These are phyloP conservation scores for Sebastes wilsoni DNA, from an alignment of 2,797 vertebrate species.

Conservation along the genomic window DNA sequence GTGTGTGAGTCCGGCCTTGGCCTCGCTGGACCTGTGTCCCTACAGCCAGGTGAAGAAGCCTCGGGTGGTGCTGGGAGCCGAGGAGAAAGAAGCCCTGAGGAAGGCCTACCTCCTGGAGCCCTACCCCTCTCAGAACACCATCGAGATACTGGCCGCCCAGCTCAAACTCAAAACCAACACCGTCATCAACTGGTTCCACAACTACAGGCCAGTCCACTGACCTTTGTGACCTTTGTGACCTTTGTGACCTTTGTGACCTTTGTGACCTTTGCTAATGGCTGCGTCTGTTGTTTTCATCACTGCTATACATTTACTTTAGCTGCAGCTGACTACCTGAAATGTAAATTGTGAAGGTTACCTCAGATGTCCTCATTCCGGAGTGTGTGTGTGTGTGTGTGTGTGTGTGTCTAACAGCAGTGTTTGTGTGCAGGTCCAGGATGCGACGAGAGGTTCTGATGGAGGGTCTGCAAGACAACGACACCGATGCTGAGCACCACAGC, in stretches of 20 bases:
- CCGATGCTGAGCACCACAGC: conserved; percentile 85
- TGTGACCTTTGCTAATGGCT: background rate
- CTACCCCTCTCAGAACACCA: conserved; percentile 98
- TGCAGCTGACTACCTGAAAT: background rate
- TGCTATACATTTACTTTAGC: background rate
- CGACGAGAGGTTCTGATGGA: conserved; percentile 95
- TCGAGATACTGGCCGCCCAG: conserved; percentile 93
- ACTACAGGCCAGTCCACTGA: conserved; percentile 89
- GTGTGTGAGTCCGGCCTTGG: conserved; percentile 90
- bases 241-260: background rate
- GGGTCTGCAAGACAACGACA: conserved; percentile 92
- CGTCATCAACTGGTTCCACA: conserved; percentile 99
- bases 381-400: conserved; percentile 25
- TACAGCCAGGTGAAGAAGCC: conserved; percentile 95
- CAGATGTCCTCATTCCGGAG: background rate
- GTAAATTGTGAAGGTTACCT: background rate
- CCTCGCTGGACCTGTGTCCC: conserved; percentile 87
- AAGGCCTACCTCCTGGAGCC: conserved; percentile 96
- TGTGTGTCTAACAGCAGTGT: conserved; percentile 32
- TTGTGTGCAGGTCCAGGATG: conserved; percentile 93
- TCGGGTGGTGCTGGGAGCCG: conserved; percentile 92
- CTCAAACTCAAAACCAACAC: conserved; percentile 99
- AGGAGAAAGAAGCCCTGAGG: conserved; percentile 95
- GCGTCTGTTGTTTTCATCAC: background rate
- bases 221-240: background rate